phyloP scores from a whole-genome alignment of 2,888 invertebrate species.

The Coleophora flavipennella region DNA sequence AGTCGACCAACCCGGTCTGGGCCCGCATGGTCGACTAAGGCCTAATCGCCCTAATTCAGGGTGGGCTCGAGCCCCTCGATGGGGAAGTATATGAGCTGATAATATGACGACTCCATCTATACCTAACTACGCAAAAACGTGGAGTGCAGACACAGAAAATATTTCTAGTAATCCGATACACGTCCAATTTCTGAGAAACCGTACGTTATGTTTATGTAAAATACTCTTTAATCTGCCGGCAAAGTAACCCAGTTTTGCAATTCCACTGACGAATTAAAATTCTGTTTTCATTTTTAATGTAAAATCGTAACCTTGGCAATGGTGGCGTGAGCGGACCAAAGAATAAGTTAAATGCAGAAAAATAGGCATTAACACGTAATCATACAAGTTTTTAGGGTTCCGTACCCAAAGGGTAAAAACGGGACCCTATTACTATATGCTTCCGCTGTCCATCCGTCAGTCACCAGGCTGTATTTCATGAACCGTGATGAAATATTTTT shows the following conservation, averaged over 20 bases:
- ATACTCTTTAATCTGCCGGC: slow-evolving; percentile 21
- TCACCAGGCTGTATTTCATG: too few species aligned
- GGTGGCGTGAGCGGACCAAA: slow-evolving; percentile 18
- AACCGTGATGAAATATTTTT: too few species aligned
- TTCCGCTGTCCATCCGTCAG: too few species aligned
- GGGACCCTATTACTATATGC: too few species aligned
- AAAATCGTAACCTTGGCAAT: slow-evolving; percentile 43
- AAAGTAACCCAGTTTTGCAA: slow-evolving; percentile 35
- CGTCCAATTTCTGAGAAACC: slow-evolving; percentile 27
- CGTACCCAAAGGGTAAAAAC: too few species aligned
- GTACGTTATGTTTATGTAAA: slow-evolving; percentile 21
- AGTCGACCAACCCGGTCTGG: too few species aligned
- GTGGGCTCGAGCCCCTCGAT: too few species aligned
- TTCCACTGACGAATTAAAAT: slow-evolving; percentile 16
- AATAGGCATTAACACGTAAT: slow-evolving; percentile 7
- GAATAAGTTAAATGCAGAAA: slow-evolving; percentile 6
- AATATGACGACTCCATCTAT: too few species aligned
- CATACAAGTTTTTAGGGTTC: too few species aligned
- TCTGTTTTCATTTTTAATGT: slow-evolving; percentile 18
- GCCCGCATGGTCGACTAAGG: too few species aligned
- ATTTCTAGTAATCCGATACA: slow-evolving; percentile 5
- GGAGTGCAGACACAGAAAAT: slow-evolving; percentile 17
- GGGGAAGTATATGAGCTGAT: too few species aligned
- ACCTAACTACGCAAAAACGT: slow-evolving; percentile 12
- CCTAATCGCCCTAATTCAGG: too few species aligned